Evolutionary conservation across 2,797 vertebrate genomes (phyloP).

Genomic region (Chiloscyllium punctatum): DNA sequence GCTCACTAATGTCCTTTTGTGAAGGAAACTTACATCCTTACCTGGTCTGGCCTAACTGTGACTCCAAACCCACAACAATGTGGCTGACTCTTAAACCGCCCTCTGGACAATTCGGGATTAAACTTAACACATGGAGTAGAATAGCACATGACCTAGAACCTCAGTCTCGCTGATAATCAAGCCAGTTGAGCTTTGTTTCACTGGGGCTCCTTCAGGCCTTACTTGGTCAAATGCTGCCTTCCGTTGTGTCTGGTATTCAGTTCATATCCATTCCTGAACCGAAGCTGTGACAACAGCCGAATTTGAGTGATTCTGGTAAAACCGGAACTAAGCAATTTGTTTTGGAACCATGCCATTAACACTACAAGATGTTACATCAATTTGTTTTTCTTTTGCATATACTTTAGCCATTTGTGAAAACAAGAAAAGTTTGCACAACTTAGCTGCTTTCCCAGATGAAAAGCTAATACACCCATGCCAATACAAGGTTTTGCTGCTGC

Average conservation of each 20-base stretch:
- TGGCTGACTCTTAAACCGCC: too few relatives aligned
- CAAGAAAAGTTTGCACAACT: background rate
- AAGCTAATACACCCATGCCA: background rate
- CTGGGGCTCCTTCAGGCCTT: background rate
- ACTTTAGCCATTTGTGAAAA: background rate
- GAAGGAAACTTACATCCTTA: too few relatives aligned
- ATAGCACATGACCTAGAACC: too few relatives aligned
- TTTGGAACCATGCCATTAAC: background rate
- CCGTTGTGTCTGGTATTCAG: background rate
- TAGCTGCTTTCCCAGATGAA: background rate
- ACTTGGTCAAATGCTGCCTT: background rate
- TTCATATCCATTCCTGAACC: background rate
- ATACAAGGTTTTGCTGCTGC: too few relatives aligned
- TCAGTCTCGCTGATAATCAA: background rate
- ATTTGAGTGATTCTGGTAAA: background rate
- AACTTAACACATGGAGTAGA: background rate
- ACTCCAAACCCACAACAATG: too few relatives aligned
- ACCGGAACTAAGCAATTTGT: background rate
- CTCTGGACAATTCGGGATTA: background rate
- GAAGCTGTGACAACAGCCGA: background rate
- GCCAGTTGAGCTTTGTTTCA: background rate
- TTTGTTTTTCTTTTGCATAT: background rate
- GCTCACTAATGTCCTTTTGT: too few relatives aligned
- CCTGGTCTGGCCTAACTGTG: too few relatives aligned
- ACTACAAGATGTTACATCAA: background rate